Evolutionary conservation across 1,140 invertebrate genomes (phyloP), one percentile per base, ranked within the genome.

Genomic region (Anastrepha obliqua): DNA sequence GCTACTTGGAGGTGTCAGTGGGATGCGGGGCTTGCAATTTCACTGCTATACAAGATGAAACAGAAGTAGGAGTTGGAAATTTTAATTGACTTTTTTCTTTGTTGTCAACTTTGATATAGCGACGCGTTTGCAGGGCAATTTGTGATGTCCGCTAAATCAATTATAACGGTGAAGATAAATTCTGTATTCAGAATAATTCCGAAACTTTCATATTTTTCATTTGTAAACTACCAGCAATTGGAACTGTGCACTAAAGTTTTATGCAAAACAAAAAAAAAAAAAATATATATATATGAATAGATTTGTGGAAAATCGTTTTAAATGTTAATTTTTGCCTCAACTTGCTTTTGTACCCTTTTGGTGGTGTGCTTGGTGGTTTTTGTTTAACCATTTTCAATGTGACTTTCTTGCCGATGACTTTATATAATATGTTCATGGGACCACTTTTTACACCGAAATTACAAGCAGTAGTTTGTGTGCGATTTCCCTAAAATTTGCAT

Each of bases 291-390:
- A 29, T 29, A 29, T 29, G 29, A 29, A 29, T 29, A 29, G 29
- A 29, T 29, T 64, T 20, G 62, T 64, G 5, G 62, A 64, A 64
- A 70, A 47, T 81, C 74, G 74, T 81, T 81, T 81, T 81, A 81
- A 81, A 81, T 81, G 74, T 51, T 55, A 81, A 81, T 81, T 81
- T 81, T 29, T 15, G n/a, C 7, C 2, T 29, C 17, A 29, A 51
- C 44, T n/a, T n/a, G 15, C 7, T 74, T 42, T 39, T 74, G 67
- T 39, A 47, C 42, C 62, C 39, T 47, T 74, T 81, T 55, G 8
- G 29, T 29, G n/a, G 51, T 20, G 51, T 29, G 74, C 20, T 81
- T 55, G 47, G 0, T 81, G 17, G 1, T 17, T 78, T 51, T 55
- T n/a, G n/a, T 55, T 55, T 81, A 9, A 2, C 20, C 20, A 11